These are phyloP conservation scores for Tachycineta bicolor DNA, from an alignment of 2,113 vertebrate genomes.

Conservation along the genomic window DNA sequence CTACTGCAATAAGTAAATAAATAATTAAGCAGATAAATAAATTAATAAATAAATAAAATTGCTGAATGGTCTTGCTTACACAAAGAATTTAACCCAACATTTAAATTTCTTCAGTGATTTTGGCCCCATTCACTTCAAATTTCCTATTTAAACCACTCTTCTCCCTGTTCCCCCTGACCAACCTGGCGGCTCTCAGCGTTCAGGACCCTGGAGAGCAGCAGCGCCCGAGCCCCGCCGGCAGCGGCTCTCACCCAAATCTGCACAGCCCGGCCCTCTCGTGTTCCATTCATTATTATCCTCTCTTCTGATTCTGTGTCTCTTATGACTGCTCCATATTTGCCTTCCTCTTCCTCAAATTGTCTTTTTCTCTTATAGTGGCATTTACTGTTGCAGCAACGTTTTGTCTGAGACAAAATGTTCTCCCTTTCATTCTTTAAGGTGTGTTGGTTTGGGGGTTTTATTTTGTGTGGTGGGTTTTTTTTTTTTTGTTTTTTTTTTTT, in stretches of 20 bases:
- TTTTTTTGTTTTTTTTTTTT: too few species aligned
- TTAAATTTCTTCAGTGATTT: not conserved
- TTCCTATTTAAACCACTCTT: rapidly evolving
- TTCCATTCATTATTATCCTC: rapidly evolving
- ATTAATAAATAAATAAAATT: not conserved
- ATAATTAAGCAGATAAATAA: not conserved
- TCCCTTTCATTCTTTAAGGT: not conserved
- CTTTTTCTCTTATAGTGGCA: not conserved
- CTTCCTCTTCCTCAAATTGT: not conserved
- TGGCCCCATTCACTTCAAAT: not conserved
- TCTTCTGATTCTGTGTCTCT: rapidly evolving
- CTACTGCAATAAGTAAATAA: not conserved
- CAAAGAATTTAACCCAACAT: not conserved
- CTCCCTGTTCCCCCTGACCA: rapidly evolving
- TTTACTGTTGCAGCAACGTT: not conserved
- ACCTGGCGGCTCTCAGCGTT: rapidly evolving
- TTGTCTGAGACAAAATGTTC: not conserved
- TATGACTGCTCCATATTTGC: not conserved
- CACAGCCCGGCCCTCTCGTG: rapidly evolving
- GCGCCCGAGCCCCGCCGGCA: not conserved
- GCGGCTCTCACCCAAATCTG: rapidly evolving
- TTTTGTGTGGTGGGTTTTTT: not conserved
- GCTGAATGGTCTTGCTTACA: rapidly evolving
- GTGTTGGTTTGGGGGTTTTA: not conserved
- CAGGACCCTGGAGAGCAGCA: constrained; percentile 64